phyloP scores from a whole-genome alignment of 2,113 vertebrate genomes.

The Benthochromis sp. region DNA sequence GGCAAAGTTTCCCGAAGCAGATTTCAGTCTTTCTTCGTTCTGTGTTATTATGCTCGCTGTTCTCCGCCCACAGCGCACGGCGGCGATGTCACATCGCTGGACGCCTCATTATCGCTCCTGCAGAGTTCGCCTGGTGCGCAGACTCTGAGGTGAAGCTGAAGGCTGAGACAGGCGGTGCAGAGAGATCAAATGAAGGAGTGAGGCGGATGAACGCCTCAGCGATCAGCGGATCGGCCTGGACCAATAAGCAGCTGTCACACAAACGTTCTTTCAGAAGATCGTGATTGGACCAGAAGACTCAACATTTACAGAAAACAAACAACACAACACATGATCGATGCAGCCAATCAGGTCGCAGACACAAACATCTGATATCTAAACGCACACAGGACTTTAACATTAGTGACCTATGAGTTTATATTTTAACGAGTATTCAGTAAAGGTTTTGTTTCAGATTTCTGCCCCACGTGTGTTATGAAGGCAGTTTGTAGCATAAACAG shows the following conservation, averaged over 20 bases:
- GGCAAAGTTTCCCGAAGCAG: neutral
- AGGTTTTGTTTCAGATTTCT: neutral
- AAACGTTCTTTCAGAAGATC: neutral
- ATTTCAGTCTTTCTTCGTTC: neutral
- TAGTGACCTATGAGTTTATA: neutral
- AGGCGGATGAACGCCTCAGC: neutral
- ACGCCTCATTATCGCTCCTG: neutral
- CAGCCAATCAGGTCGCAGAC: neutral
- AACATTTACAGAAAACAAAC: neutral
- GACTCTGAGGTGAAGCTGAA: neutral
- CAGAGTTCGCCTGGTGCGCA: neutral
- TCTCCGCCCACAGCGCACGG: neutral
- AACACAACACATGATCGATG: neutral
- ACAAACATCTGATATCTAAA: neutral
- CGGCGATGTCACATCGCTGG: neutral
- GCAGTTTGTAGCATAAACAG: neutral
- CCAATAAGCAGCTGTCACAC: neutral
- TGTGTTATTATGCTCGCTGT: neutral
- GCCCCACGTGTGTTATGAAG: neutral
- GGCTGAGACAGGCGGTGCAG: neutral
- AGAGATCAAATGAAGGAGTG: neutral
- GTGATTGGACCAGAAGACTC: neutral
- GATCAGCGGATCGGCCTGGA: fast-evolving
- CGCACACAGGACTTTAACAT: neutral
- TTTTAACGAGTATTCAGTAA: neutral